These are phyloP conservation scores for Glyptemys insculpta DNA, from an alignment of 2,797 vertebrate species.

Conservation along the genomic window DNA sequence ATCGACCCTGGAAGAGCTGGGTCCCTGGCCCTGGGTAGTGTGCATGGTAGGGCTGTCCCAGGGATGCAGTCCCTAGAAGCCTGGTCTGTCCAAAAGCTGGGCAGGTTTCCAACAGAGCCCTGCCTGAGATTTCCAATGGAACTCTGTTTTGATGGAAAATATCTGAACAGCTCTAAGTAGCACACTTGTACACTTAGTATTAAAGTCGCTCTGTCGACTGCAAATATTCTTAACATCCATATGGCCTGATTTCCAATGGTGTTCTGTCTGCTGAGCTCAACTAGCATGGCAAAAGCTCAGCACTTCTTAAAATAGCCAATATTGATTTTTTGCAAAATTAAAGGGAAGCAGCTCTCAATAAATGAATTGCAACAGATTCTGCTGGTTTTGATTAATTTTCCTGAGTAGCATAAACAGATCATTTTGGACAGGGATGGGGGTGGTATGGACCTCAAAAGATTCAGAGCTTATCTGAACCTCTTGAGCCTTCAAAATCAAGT, in stretches of 20 bases:
- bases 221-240: background rate
- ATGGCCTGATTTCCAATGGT: background rate
- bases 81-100: too few relatives aligned
- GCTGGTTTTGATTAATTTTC: background rate
- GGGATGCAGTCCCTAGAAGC: too few relatives aligned
- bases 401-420: background rate
- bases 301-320: background rate
- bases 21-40: too few relatives aligned
- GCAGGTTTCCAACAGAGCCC: too few relatives aligned
- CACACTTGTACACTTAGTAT: too few relatives aligned
- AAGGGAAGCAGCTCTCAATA: background rate
- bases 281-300: background rate
- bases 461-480: background rate
- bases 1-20: too few relatives aligned
- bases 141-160: too few relatives aligned
- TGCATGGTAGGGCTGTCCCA: too few relatives aligned
- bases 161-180: too few relatives aligned
- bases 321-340: background rate
- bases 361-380: accelerated
- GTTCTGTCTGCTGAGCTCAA: background rate
- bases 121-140: too few relatives aligned
- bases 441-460: background rate
- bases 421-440: background rate
- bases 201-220: background rate
- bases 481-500: background rate